Evolutionary conservation across 2,888 invertebrate genomes (phyloP).

Genomic region (Frankliniella intonsa): DNA sequence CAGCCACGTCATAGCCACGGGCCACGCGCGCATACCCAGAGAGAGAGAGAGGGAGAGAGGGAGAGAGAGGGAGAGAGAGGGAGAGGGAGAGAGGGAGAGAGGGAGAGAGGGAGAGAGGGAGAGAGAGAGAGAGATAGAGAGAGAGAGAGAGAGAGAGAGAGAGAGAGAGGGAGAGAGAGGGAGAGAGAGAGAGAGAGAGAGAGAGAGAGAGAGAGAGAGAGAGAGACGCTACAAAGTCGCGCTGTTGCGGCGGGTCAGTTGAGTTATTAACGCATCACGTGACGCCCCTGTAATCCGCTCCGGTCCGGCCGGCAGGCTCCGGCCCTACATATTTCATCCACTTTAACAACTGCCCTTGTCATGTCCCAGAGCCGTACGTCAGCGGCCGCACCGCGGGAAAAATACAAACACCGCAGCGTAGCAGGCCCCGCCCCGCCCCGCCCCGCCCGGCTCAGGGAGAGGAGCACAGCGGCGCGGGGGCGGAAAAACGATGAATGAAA

Average conservation of each 20-base stretch:
- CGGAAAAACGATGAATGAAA: no score
- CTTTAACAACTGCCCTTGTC: conserved; percentile 22
- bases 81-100: no score
- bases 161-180: neutral
- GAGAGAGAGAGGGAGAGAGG: neutral
- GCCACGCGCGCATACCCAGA: no score
- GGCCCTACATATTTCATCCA: conserved; percentile 5
- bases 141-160: neutral
- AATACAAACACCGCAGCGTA: neutral
- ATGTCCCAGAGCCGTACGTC: neutral
- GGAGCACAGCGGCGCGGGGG: no score
- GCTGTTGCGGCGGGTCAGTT: neutral
- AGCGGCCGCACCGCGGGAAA: no score
- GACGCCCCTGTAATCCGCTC: neutral
- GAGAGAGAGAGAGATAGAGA: no score
- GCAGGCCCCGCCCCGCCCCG: neutral
- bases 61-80: no score
- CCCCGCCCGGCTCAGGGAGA: no score
- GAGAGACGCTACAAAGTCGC: neutral
- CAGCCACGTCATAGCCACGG: no score
- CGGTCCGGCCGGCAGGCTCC: neutral
- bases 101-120: no score
- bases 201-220: no score
- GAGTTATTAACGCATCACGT: neutral
- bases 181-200: neutral